A percentile compares a stretch with the other conserved stretches of the same genome.
Evolutionary conservation across 2,113 vertebrate genomes (phyloP).

Genomic region (Ochotona curzoniae): DNA sequence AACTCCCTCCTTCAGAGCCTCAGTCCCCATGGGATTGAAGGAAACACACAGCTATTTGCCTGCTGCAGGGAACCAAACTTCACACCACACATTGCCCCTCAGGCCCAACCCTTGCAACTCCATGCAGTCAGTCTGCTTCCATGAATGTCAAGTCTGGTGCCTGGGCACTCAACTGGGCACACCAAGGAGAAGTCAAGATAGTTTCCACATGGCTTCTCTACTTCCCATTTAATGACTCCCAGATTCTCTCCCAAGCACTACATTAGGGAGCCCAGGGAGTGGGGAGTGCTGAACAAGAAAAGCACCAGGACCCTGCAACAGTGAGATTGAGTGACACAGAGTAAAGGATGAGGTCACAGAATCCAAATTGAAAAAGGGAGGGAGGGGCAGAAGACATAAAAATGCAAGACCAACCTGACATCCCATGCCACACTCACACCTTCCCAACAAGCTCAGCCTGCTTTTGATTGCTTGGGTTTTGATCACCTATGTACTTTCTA

Average conservation of each 20-base stretch:
- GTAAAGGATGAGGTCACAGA: not conserved
- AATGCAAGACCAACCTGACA: not conserved
- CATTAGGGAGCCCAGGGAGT: not conserved
- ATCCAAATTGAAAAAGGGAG: not conserved
- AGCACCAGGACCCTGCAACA: not conserved
- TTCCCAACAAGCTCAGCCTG: not conserved
- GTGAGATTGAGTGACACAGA: not conserved
- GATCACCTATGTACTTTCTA: not conserved
- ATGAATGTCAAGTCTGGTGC: not conserved
- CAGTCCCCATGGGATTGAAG: slow-evolving; percentile 27
- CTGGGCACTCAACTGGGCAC: rapidly evolving
- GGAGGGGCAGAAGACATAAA: not conserved
- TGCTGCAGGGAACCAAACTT: not conserved
- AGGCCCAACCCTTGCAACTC: not conserved
- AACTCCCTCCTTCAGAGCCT: not conserved
- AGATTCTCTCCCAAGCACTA: not conserved
- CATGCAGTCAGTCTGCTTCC: rapidly evolving
- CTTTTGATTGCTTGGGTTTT: not conserved
- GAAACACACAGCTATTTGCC: slow-evolving; percentile 40
- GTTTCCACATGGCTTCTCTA: not conserved
- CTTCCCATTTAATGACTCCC: not conserved
- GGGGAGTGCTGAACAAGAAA: not conserved
- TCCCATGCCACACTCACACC: not conserved
- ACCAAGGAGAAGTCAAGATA: rapidly evolving
- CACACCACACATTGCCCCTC: not conserved